Base-by-base conservation (phyloP, 2,113 vertebrate genomes). In the Blennius ocellaris region DNA sequence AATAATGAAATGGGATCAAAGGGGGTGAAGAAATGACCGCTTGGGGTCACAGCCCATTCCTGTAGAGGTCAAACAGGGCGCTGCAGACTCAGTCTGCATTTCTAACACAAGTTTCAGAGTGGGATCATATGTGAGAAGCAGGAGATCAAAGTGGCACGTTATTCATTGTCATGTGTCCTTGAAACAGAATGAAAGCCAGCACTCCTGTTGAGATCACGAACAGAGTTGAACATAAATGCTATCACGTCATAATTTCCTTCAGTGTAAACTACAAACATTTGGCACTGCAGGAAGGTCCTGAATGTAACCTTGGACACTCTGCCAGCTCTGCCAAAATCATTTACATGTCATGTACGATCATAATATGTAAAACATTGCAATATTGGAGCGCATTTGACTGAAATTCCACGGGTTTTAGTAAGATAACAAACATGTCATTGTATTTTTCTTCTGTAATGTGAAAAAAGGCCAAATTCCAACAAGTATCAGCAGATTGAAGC, bases 1-100 rank as follows among this genome's bases (percentile, higher is more conserved):
- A 7, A 4, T 56, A 57, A 81, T 45, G 36, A 81, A 60, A 65
- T 61, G 5, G 5, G 12, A 80, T 78, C 63, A 83, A 82, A 81
- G 50, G 8, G 43, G 60, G 21, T 75, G 12, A 15, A 47, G 58
- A 43, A 7, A 37, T 8, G 64, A 47, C 67, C 49, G 55, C 36
- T 21, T 45, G 15, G 57, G 67, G 59, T 73, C 52, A 64, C 56
- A 58, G 16, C 68, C 10, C n/a, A 48, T 68, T 56, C 5, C 73
- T 70, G 15, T 11, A 6, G 39, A 72, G 76, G 72, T 71, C 76
- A 76, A 14, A 62, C 14, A 47, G 36, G 30, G 8, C 3, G 12
- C 8, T 40, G n/a, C 9, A 48, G 8, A 67, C 15, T 16, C 15
- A 9, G 59, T 70, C 57, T 63, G 12, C 63, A 65, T 45, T 53